Percentiles rank a stretch among this genome's conserved stretches.
These are phyloP conservation scores for Anastrepha obliqua DNA, from an alignment of 1,140 invertebrate species.

Conservation along the genomic window DNA sequence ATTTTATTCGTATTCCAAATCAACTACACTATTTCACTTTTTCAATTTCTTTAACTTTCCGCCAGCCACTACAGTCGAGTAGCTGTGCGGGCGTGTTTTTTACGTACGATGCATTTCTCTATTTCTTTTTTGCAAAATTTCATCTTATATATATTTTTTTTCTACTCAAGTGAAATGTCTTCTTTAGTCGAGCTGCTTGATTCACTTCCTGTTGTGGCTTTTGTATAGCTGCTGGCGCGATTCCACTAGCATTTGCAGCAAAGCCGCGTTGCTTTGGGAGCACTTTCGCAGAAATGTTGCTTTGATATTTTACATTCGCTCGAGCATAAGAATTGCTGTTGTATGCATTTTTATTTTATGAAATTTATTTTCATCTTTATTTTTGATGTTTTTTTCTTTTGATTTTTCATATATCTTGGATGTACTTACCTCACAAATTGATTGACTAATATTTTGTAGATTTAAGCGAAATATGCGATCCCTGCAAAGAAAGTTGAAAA, in stretches of 20 bases:
- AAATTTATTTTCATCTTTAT: neutral
- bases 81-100: neutral
- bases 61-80: neutral
- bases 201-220: slow-evolving; percentile 21
- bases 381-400: neutral
- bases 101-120: neutral
- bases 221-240: neutral
- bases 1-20: neutral
- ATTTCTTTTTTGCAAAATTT: neutral
- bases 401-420: neutral
- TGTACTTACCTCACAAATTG: slow-evolving; percentile 81
- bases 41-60: neutral
- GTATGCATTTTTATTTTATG: neutral
- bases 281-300: neutral
- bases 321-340: slow-evolving; percentile 6
- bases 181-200: slow-evolving; percentile 4
- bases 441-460: slow-evolving; percentile 83
- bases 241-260: neutral
- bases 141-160: neutral
- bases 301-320: slow-evolving; percentile 1
- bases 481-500: slow-evolving; percentile 74
- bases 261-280: neutral
- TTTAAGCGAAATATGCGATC: slow-evolving; percentile 82
- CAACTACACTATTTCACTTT: neutral
- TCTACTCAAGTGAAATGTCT: neutral